Conservation (phyloP, 2,797 vertebrate species). For the Chiroxiphia lanceolata region DNA sequence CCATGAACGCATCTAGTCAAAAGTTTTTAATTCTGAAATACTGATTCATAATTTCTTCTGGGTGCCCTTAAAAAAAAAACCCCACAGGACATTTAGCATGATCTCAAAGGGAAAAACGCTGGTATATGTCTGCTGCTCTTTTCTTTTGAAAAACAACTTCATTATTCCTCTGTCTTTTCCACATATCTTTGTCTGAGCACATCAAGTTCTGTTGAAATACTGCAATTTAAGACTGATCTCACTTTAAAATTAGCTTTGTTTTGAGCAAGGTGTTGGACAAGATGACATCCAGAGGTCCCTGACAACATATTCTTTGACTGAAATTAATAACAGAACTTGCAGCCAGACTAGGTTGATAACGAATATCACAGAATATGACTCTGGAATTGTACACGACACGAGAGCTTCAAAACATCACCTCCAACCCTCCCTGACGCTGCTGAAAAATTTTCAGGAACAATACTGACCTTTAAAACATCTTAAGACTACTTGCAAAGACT, state of each 20-base stretch:
- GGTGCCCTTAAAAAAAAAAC: neutral
- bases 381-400: neutral
- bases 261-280: neutral
- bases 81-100: neutral
- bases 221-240: neutral
- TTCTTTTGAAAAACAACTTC: neutral
- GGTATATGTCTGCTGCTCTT: neutral
- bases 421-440: neutral
- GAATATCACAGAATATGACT: neutral
- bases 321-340: neutral
- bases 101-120: neutral
- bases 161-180: neutral
- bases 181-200: neutral
- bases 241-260: neutral
- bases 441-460: neutral
- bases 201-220: neutral
- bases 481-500: neutral
- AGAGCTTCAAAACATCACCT: neutral
- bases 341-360: neutral
- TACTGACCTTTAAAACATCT: neutral
- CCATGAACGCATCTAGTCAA: neutral
- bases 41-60: neutral
- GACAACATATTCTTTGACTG: neutral
- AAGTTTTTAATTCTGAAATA: neutral
- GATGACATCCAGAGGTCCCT: neutral